These are phyloP conservation scores for Drosophila diplacantha DNA, from an alignment of 2,888 invertebrate genomes.

Conservation along the genomic window DNA sequence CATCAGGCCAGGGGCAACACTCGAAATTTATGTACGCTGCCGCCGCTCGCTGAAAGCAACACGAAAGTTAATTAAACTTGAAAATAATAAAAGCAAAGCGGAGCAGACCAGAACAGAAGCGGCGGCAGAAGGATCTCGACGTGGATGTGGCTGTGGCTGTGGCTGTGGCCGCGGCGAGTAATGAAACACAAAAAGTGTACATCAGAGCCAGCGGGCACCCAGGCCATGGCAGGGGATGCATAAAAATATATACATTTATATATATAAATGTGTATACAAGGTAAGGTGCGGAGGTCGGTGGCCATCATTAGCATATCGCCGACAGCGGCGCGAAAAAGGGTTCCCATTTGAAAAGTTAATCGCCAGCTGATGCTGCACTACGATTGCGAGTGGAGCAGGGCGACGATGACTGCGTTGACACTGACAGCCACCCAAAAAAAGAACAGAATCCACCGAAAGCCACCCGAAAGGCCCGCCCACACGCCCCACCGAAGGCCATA, in stretches of 20 bases:
- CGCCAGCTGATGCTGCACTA: slow-evolving; percentile 69
- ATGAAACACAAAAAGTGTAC: slow-evolving; percentile 66
- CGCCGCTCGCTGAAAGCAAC: slow-evolving; percentile 51
- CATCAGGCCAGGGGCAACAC: slow-evolving; percentile 51
- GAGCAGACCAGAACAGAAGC: slow-evolving; percentile 23
- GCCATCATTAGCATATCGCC: slow-evolving; percentile 70
- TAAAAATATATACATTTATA: neutral
- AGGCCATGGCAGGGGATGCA: slow-evolving; percentile 15
- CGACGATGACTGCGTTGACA: slow-evolving; percentile 56
- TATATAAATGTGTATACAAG: neutral
- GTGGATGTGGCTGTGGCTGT: slow-evolving; percentile 3
- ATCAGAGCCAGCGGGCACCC: slow-evolving; percentile 40
- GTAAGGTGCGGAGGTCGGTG: slow-evolving; percentile 25
- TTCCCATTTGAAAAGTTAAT: slow-evolving; percentile 65
- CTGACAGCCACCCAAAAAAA: slow-evolving; percentile 39
- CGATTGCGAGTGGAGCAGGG: slow-evolving; percentile 28
- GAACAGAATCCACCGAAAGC: neutral
- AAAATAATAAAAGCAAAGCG: slow-evolving; percentile 67
- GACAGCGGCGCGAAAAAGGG: slow-evolving; percentile 64
- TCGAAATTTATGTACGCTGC: slow-evolving; percentile 60
- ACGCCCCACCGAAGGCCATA: slow-evolving; percentile 35
- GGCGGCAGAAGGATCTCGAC: slow-evolving; percentile 17
- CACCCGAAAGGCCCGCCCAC: slow-evolving; percentile 3
- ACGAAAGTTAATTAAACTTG: slow-evolving; percentile 70
- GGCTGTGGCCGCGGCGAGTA: slow-evolving; percentile 44